Evolutionary conservation across 2,113 vertebrate species (phyloP).

Genomic region (Capricornis sumatraensis): DNA sequence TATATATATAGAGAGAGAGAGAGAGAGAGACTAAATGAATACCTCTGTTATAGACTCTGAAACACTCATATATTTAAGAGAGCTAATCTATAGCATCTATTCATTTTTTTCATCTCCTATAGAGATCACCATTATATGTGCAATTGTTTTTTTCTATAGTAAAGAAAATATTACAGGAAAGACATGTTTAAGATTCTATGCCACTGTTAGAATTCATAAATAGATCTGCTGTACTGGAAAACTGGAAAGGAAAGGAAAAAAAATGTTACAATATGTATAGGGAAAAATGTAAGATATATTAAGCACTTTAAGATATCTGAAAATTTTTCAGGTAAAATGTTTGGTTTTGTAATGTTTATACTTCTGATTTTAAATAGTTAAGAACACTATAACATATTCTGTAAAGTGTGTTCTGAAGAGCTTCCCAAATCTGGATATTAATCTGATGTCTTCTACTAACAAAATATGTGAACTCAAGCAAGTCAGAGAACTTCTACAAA

Average conservation of each 20-base stretch:
- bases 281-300: not conserved
- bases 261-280: conserved; percentile 1
- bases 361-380: conserved; percentile 72
- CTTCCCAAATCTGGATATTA: not conserved
- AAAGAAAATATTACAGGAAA: not conserved
- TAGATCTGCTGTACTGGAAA: not conserved
- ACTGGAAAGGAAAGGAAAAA: not conserved
- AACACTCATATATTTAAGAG: not conserved
- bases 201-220: not conserved
- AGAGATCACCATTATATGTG: not conserved
- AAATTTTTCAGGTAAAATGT: conserved; percentile 54
- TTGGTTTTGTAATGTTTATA: conserved; percentile 71
- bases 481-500: not conserved
- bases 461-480: not conserved
- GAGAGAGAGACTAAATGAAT: not conserved
- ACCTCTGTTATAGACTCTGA: not conserved
- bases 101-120: not conserved
- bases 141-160: not conserved
- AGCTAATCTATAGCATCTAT: not conserved
- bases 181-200: not conserved
- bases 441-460: not conserved
- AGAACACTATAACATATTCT: conserved; percentile 74
- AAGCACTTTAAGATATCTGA: conserved; percentile 41
- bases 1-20: too few species aligned
- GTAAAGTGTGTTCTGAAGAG: conserved; percentile 59